These are phyloP conservation scores for Agelastica alni DNA, from an alignment of 2,888 invertebrate species.

Conservation along the genomic window DNA sequence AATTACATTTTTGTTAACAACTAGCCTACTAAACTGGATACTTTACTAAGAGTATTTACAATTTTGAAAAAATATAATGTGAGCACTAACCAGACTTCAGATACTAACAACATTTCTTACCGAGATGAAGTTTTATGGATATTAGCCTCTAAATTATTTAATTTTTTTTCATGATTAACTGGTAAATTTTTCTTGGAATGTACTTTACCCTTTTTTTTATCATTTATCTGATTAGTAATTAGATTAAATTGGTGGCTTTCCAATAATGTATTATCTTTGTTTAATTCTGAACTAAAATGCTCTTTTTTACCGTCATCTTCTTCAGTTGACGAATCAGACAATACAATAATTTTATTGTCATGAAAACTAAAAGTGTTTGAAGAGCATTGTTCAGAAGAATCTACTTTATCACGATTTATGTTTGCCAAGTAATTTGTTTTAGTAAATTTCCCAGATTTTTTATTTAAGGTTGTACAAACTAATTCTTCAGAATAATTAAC, in stretches of 20 bases:
- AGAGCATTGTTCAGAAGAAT: not conserved
- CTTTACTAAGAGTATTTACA: too few relatives aligned
- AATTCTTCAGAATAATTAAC: too few relatives aligned
- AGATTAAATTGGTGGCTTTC: not conserved
- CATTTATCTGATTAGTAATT: not conserved
- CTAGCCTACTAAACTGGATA: too few relatives aligned
- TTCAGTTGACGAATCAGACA: not conserved
- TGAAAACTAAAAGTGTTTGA: too few relatives aligned
- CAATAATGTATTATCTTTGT: too few relatives aligned
- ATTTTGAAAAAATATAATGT: too few relatives aligned
- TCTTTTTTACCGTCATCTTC: not conserved
- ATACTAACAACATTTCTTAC: not conserved
- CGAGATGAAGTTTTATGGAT: not conserved
- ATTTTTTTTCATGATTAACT: not conserved
- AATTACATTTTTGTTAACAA: too few relatives aligned
- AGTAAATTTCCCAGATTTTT: too few relatives aligned
- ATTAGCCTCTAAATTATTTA: not conserved
- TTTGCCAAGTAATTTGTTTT: too few relatives aligned
- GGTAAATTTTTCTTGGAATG: not conserved
- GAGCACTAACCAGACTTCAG: too few relatives aligned
- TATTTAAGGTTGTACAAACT: too few relatives aligned
- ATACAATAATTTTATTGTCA: not conserved
- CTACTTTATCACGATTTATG: too few relatives aligned
- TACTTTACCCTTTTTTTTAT: not conserved
- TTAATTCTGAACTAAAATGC: not conserved